Evolutionary conservation across 2,888 invertebrate genomes (phyloP).

Genomic region (Archaeoteleia sp.): DNA sequence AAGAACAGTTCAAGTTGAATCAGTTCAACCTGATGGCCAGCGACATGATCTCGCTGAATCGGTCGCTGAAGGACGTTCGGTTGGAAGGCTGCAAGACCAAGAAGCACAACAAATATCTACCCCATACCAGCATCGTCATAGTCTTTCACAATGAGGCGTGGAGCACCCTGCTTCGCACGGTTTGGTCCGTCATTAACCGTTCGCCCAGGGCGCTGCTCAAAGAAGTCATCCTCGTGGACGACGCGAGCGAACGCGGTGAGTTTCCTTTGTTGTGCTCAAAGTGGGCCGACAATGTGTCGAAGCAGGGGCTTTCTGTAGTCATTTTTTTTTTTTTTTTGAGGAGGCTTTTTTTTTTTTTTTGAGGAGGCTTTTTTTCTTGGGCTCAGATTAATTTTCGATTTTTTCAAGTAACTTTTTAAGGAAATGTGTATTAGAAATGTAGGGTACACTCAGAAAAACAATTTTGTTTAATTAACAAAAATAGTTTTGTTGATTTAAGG

Average conservation of each 20-base stretch:
- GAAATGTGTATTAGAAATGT: no score
- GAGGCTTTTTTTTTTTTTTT: no score
- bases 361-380: no score
- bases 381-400: no score
- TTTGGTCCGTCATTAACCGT: slow-evolving; percentile 97
- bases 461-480: no score
- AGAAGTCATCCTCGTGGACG: slow-evolving; percentile 98
- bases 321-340: no score
- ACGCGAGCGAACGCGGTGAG: slow-evolving; percentile 94
- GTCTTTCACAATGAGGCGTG: slow-evolving; percentile 99
- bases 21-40: slow-evolving; percentile 99
- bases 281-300: no score
- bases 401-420: no score
- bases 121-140: slow-evolving; percentile 96
- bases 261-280: slow-evolving; percentile 18
- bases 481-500: no score
- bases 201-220: slow-evolving; percentile 91
- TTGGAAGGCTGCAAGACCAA: slow-evolving; percentile 91
- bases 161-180: slow-evolving; percentile 94
- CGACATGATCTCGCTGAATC: slow-evolving; percentile 97
- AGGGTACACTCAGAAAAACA: no score
- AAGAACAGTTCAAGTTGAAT: slow-evolving; percentile 97
- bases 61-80: slow-evolving; percentile 95
- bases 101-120: slow-evolving; percentile 85
- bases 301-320: no score